phyloP scores from a whole-genome alignment of 2,888 invertebrate species.

The Volucella bombylans region DNA sequence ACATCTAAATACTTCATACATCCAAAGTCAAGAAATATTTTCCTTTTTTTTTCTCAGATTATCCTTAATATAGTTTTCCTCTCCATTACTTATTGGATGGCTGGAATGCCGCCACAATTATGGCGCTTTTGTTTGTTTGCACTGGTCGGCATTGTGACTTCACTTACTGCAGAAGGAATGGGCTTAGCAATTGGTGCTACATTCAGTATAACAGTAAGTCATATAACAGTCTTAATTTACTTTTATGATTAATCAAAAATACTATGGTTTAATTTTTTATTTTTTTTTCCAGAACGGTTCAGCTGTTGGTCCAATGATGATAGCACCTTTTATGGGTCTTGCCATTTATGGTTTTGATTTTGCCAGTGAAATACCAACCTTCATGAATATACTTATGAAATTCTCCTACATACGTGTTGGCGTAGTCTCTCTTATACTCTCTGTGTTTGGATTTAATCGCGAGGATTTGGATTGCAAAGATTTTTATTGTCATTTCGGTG shows the following conservation, averaged over 20 bases:
- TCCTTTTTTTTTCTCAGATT: constrained; percentile 82
- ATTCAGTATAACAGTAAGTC: constrained; percentile 86
- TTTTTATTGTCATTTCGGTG: constrained; percentile 86
- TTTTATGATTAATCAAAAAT: background rate
- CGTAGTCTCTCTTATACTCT: constrained; percentile 85
- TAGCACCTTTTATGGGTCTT: constrained; percentile 87
- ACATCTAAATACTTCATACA: too few relatives aligned
- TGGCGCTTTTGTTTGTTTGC: constrained; percentile 87
- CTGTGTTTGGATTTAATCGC: constrained; percentile 86
- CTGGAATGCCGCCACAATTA: constrained; percentile 87
- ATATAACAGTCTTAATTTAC: constrained; percentile 16
- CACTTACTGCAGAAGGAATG: constrained; percentile 90
- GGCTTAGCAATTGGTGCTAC: constrained; percentile 90
- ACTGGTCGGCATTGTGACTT: constrained; percentile 86
- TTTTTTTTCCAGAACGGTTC: constrained; percentile 85
- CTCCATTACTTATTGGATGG: constrained; percentile 86
- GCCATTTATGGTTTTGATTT: constrained; percentile 89
- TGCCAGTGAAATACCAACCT: constrained; percentile 85
- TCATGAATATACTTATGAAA: constrained; percentile 86
- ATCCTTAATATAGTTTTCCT: constrained; percentile 85
- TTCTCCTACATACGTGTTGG: constrained; percentile 87
- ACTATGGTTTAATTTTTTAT: too few relatives aligned
- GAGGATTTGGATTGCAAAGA: constrained; percentile 84
- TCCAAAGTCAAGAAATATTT: too few relatives aligned
- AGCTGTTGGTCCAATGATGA: constrained; percentile 86